phyloP scores from a whole-genome alignment of 2,113 vertebrate species.

The Ornithorhynchus anatinus region DNA sequence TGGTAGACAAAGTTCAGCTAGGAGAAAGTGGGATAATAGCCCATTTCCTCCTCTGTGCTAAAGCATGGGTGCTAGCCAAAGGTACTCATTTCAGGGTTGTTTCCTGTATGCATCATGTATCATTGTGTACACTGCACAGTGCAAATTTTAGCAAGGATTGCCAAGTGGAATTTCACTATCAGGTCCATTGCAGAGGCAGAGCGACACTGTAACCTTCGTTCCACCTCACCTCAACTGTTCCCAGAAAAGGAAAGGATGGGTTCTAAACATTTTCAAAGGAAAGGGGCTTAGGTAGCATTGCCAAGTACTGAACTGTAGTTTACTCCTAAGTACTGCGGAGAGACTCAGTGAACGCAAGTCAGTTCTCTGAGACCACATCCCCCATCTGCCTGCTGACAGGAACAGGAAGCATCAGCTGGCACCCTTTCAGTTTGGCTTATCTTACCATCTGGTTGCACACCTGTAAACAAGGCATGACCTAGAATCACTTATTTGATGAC shows the following conservation, averaged over 20 bases:
- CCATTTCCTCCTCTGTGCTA: conserved; percentile 39
- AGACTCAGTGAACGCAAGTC: too few species aligned
- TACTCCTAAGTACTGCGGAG: too few species aligned
- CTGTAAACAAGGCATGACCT: conserved; percentile 2
- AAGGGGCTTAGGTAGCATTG: too few species aligned
- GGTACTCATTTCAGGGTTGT: conserved; percentile 32
- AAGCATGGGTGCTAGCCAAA: conserved; percentile 38
- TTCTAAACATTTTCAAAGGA: too few species aligned
- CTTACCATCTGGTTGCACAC: background rate
- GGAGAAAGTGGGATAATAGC: background rate
- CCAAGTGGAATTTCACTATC: conserved; percentile 47
- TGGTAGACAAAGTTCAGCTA: conserved; percentile 42
- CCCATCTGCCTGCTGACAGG: background rate
- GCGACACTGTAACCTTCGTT: conserved; percentile 2
- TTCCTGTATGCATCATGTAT: conserved; percentile 42
- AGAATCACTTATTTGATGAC: too few species aligned
- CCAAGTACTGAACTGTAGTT: too few species aligned
- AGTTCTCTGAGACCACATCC: background rate
- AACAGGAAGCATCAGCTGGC: conserved; percentile 1
- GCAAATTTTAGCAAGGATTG: conserved; percentile 29
- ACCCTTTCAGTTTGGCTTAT: background rate
- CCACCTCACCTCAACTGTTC: background rate
- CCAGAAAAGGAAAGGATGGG: too few species aligned
- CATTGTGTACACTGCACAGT: conserved; percentile 8
- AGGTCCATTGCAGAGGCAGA: conserved; percentile 13